These are phyloP conservation scores for Zoanthus sansibaricus DNA, from an alignment of 92 coral and sea anemone species.

Conservation along the genomic window DNA sequence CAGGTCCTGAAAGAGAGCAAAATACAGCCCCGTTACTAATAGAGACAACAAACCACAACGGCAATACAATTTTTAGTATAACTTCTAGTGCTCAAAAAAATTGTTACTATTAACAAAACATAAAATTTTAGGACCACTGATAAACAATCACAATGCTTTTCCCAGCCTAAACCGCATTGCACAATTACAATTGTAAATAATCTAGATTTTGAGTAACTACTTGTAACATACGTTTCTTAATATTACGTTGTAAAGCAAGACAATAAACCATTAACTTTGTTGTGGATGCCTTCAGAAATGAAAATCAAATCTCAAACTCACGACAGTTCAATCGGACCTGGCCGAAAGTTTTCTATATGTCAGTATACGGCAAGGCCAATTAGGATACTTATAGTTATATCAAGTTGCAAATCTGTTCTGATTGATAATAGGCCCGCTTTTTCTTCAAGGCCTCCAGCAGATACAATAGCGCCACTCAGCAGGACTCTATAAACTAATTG, in stretches of 20 bases:
- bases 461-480: conserved; percentile 39
- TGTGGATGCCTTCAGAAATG: conserved; percentile 5
- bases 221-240: background rate
- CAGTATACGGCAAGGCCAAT: conserved; percentile 64
- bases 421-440: conserved; percentile 58
- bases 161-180: background rate
- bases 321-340: conserved; percentile 3
- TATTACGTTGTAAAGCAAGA: background rate
- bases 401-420: conserved; percentile 73
- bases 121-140: conserved; percentile 16
- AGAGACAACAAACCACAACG: background rate
- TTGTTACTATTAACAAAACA: conserved; percentile 21
- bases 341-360: conserved; percentile 37
- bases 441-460: conserved; percentile 35
- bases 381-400: conserved; percentile 73
- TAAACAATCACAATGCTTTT: background rate
- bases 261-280: background rate
- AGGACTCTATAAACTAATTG: conserved; percentile 59
- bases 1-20: conserved; percentile 52
- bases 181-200: background rate
- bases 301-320: background rate
- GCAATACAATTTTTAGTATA: background rate
- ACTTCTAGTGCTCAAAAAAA: conserved; percentile 6
- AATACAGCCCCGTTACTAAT: background rate
- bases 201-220: conserved; percentile 17